Conservation (phyloP, 2,113 vertebrate species). For the Mesoclemmys tuberculata region DNA sequence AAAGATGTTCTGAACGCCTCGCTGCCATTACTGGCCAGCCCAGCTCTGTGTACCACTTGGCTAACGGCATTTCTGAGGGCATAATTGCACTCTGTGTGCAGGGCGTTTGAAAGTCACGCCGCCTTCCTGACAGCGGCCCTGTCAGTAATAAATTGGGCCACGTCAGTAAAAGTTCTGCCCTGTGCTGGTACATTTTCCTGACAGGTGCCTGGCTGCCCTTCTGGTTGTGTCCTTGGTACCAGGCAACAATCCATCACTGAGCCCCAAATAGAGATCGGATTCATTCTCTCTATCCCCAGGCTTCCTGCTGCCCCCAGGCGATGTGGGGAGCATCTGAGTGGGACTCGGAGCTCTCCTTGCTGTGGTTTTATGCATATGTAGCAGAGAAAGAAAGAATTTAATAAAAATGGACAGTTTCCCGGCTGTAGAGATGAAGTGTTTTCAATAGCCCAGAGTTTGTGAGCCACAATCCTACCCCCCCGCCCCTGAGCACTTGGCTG, state of each 20-base stretch:
- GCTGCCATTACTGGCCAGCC: not conserved
- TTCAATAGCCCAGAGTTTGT: not conserved
- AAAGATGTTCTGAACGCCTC: not conserved
- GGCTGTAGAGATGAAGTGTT: not conserved
- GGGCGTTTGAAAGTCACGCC: not conserved
- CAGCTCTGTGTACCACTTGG: not conserved
- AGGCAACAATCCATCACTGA: not conserved
- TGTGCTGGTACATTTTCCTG: not conserved
- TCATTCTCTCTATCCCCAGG: not conserved
- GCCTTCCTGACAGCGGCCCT: not conserved
- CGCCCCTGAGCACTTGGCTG: constrained; percentile 14
- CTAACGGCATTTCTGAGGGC: not conserved
- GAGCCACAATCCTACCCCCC: not conserved
- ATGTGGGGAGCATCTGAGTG: rapidly evolving
- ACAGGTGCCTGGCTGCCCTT: not conserved
- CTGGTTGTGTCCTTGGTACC: not conserved
- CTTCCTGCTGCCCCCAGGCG: not conserved
- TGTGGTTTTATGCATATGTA: not conserved
- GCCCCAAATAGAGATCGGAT: not conserved
- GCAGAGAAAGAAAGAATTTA: not conserved
- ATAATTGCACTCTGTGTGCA: not conserved
- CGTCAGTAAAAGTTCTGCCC: not conserved
- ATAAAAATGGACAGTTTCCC: not conserved
- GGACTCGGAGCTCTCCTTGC: not conserved
- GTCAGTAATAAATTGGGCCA: not conserved